phyloP scores from a whole-genome alignment of 2,113 vertebrate genomes.

The Diadophis punctatus region DNA sequence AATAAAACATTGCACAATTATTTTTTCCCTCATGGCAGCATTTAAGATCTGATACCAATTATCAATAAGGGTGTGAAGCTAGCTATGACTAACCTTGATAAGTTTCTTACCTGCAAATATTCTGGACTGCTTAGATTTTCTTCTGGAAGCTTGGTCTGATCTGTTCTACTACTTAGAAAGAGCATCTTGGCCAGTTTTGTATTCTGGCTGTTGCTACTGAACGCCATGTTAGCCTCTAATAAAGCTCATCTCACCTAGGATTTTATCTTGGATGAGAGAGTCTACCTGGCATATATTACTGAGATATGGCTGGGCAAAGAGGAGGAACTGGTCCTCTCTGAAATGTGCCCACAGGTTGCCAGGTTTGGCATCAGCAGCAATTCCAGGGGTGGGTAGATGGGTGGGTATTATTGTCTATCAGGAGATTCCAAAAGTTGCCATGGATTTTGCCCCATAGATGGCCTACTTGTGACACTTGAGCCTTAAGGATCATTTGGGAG shows the following conservation, averaged over 20 bases:
- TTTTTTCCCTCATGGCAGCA: background rate
- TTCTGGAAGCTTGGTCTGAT: no score
- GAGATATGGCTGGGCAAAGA: background rate
- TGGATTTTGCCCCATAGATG: background rate
- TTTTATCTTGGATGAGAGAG: no score
- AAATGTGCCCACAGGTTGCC: background rate
- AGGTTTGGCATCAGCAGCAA: background rate
- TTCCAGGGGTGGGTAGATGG: background rate
- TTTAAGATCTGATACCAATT: background rate
- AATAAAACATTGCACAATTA: background rate
- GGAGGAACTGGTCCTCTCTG: background rate
- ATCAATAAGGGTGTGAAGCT: background rate
- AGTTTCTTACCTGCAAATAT: background rate
- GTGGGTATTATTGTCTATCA: background rate
- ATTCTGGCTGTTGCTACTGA: no score
- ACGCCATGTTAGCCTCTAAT: no score
- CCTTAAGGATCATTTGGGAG: background rate
- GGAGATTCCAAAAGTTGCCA: background rate
- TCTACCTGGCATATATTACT: no score
- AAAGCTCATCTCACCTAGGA: no score
- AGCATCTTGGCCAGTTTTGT: no score
- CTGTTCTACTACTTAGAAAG: no score
- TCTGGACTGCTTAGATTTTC: background rate
- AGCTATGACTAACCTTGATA: background rate
- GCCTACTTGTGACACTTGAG: background rate